Evolutionary conservation across 2,888 invertebrate genomes (phyloP), one percentile per base, ranked within the genome.

Genomic region (Hemaris fuciformis): DNA sequence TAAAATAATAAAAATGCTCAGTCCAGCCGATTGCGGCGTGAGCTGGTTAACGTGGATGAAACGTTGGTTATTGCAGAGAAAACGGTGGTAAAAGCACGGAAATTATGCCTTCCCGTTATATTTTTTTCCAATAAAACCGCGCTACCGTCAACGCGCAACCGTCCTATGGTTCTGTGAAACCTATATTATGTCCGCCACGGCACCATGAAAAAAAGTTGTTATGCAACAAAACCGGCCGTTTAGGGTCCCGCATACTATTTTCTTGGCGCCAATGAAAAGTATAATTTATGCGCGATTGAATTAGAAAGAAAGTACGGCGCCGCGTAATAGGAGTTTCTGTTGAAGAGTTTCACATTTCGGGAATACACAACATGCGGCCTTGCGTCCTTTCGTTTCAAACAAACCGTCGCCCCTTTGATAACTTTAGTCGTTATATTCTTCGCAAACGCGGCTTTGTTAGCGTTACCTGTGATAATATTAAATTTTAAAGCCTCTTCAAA

Each of bases 351-450:
- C 53, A 18, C 27, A 31, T 53, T 53, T 53, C 53, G 27, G 18
- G 53, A 53, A 27, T 53, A 53, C 18, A 18, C 53, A 18, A 18
- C 53, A 48, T 27, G 15, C 43, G 20, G 20, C 43, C 2, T 3
- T 15, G 25, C 38, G 38, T 38, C 38, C 38, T 38, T 38, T 48
- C 25, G 15, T 48, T 48, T 48, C 48, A 45, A 45, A 45, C 45
- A 31, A 31, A 53, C 27, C 10, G 27, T 53, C 53, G 53, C n/a
- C n/a, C 53, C 53, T 53, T 53, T 53, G 53, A 53, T 53, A 53
- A 53, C 53, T 53, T 53, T 31, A 53, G 27, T 53, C 53, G 31
- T 53, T 53, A 53, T 53, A 53, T 31, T 53, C 48, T 27, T 27
- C 18, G 31, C 53, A 10, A 53, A 18, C 53, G 18, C 53, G 18